These are phyloP conservation scores for Sialia sialis DNA, from an alignment of 2,113 vertebrate genomes.

Conservation along the genomic window DNA sequence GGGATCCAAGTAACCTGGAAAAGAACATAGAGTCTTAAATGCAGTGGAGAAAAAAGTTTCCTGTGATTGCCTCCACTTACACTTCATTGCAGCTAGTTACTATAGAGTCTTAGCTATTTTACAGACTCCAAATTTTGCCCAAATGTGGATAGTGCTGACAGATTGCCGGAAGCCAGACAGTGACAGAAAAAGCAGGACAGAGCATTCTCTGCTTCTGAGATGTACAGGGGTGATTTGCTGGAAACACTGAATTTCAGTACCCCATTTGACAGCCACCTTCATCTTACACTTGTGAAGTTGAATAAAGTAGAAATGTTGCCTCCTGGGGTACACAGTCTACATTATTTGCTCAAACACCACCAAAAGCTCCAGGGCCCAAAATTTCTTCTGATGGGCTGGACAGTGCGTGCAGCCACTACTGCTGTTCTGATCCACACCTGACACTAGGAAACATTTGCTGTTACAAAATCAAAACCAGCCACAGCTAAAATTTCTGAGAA, in stretches of 20 bases:
- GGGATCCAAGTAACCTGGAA: background rate
- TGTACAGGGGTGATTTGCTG: background rate
- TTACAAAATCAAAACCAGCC: background rate
- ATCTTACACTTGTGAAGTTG: slow-evolving; percentile 23
- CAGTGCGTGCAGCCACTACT: background rate
- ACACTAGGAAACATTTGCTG: background rate
- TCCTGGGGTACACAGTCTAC: slow-evolving; percentile 21
- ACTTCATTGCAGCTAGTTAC: background rate
- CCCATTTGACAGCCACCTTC: slow-evolving; percentile 19
- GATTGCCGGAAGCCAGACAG: background rate
- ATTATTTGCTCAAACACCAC: slow-evolving; percentile 13
- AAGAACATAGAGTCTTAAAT: background rate
- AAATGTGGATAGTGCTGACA: background rate
- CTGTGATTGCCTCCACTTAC: background rate
- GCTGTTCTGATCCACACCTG: background rate
- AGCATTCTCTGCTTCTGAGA: background rate
- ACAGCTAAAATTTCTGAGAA: background rate
- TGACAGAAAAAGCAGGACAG: background rate
- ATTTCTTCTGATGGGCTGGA: background rate
- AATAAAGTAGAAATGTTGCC: slow-evolving; percentile 31
- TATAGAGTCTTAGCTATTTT: background rate
- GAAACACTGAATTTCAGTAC: slow-evolving; percentile 10
- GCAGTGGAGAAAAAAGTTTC: background rate
- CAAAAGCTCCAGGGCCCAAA: slow-evolving; percentile 3
- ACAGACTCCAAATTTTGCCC: background rate